Conservation (phyloP, 1,140 invertebrate species). For the Heliothis subflexa region DNA sequence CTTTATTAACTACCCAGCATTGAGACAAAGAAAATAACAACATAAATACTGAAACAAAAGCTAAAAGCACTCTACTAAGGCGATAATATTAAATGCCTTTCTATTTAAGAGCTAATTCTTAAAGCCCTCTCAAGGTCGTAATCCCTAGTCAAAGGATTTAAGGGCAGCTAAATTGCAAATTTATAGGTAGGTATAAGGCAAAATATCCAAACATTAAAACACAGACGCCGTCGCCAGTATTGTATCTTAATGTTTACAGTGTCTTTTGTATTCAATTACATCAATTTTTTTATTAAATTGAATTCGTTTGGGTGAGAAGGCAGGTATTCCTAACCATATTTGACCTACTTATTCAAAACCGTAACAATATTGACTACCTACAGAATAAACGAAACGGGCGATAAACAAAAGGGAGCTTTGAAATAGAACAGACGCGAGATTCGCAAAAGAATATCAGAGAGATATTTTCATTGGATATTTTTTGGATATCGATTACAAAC, state of each 20-base stretch:
- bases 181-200: background rate
- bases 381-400: background rate
- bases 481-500: conserved; percentile 14
- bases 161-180: background rate
- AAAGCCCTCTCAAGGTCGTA: background rate
- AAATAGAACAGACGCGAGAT: conserved; percentile 3
- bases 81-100: conserved; percentile 10
- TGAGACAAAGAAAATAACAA: conserved; percentile 6
- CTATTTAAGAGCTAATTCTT: conserved; percentile 15
- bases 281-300: background rate
- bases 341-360: background rate
- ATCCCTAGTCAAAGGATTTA: conserved; percentile 11
- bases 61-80: background rate
- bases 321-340: background rate
- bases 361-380: background rate
- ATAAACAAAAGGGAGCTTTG: conserved; percentile 12
- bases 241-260: too few relatives aligned
- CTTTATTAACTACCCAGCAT: conserved; percentile 24
- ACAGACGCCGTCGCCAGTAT: background rate
- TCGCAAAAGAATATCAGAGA: background rate
- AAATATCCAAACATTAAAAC: background rate
- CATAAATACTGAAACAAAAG: conserved; percentile 18
- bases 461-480: background rate
- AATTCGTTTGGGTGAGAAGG: background rate
- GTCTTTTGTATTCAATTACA: background rate